Percentiles rank a stretch among this genome's conserved stretches.
Evolutionary conservation across 2,797 vertebrate species (phyloP).

Genomic region (Psittacula derbiana): DNA sequence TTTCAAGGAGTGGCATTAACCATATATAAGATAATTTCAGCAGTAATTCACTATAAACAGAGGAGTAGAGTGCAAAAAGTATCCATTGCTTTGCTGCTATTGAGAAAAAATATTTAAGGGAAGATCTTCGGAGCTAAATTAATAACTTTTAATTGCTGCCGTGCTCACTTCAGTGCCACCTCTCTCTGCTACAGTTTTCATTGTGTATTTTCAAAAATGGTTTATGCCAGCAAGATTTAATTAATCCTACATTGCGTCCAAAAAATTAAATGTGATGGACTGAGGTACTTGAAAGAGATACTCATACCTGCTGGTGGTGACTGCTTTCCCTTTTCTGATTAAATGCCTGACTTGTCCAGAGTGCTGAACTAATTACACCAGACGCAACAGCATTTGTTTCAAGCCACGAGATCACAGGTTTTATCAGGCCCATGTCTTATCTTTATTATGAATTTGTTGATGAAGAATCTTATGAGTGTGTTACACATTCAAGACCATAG

Average conservation of each 20-base stretch:
- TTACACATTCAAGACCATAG: neutral
- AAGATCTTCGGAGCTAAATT: neutral
- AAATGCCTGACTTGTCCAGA: conserved; percentile 4
- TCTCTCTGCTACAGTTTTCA: neutral
- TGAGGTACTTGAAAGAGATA: neutral
- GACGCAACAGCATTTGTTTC: neutral
- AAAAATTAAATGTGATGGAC: neutral
- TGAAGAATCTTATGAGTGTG: neutral
- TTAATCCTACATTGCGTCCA: neutral
- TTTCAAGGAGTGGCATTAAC: neutral
- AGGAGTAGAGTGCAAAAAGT: neutral
- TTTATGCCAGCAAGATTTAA: neutral
- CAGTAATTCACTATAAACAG: neutral
- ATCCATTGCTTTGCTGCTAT: neutral
- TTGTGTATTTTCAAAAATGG: neutral
- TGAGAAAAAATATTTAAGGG: neutral
- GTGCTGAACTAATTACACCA: conserved; percentile 23
- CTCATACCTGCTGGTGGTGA: neutral
- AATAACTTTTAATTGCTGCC: neutral
- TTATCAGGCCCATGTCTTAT: neutral
- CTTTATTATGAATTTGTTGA: neutral
- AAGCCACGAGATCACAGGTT: neutral
- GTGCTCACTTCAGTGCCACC: neutral
- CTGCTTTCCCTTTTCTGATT: conserved; percentile 2
- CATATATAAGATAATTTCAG: neutral